Conservation (phyloP, 2,888 invertebrate species). For the Augiades crinisus region DNA sequence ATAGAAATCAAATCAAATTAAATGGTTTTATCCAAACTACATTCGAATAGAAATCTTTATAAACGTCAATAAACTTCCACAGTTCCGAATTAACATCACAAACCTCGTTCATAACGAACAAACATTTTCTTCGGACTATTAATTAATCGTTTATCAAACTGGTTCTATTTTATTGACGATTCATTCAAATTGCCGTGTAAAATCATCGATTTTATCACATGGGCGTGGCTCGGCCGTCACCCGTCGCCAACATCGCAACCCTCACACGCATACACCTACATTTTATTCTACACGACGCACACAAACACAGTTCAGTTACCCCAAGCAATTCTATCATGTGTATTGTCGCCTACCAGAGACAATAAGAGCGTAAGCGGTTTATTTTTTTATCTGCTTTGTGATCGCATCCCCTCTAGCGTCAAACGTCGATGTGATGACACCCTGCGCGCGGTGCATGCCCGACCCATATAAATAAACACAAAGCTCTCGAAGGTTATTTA, state of each 20-base stretch:
- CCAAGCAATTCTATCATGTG: conserved; percentile 42
- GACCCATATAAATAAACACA: conserved; percentile 33
- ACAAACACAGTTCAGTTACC: conserved; percentile 49
- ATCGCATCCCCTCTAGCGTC: conserved; percentile 48
- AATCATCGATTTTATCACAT: conserved; percentile 45
- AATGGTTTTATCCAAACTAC: no score
- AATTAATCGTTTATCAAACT: not conserved
- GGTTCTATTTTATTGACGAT: not conserved
- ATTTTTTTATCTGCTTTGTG: conserved; percentile 69
- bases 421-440: conserved; percentile 46
- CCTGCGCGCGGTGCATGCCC: conserved; percentile 35
- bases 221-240: conserved; percentile 66
- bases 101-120: no score
- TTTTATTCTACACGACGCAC: conserved; percentile 41
- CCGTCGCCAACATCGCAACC: conserved; percentile 60
- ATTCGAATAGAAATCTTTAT: no score
- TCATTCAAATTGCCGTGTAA: conserved; percentile 11
- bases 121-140: not conserved
- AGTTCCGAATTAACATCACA: no score
- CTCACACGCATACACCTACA: conserved; percentile 42
- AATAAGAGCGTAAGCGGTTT: conserved; percentile 72
- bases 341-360: conserved; percentile 57
- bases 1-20: no score
- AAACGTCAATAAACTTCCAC: no score
- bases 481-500: conserved; percentile 38